Evolutionary conservation across 1,140 invertebrate species (phyloP), one percentile per base, ranked within the genome.

Genomic region (Sitophilus oryzae): DNA sequence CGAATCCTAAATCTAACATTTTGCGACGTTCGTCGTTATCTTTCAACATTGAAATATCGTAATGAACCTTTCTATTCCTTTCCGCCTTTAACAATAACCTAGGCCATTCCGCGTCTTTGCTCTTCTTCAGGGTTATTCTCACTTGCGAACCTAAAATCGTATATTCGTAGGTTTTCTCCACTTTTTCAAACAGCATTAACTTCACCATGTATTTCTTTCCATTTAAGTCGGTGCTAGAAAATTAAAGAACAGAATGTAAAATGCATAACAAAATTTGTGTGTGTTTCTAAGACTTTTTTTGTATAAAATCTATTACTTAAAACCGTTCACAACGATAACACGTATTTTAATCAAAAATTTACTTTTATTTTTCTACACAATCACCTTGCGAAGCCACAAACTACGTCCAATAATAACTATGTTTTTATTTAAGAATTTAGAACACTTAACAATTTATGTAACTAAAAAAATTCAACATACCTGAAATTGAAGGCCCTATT

Each of bases 171-270:
- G 42, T 48, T 21, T 55, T 45, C 15, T 57, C 46, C 2, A 66
- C 57, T 5, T 34, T 37, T 22, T 58, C 53, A 36, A 53, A 66
- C n/a, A 68, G 52, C 8, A 57, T 41, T 9, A 68, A 44, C 19
- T 65, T 64, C 2, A 68, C 20, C 8, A 22, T 37, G 37, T 68
- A 68, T 21, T 59, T 58, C 20, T 66, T 65, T 11, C 48, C 63
- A 8, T 56, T 36, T 10, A 51, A 45, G 25, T 48, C 14, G 6
- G 30, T 43, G 25, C 45, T 35, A 44, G 47, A 42, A 43, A 22
- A 30, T 34, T 14, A 11, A 44, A 35, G 20, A 19, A 22, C 6
- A 41, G 15, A 41, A 19, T 5, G 8, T 15, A 38, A 38, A 50
- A 18, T 42, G 10, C 14, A n/a, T 48, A 16, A 15, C 25, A 47